A percentile compares a stretch with the other conserved stretches of the same genome.
Evolutionary conservation across 2,888 invertebrate genomes (phyloP).

Genomic region (Drosophila lutescens): DNA sequence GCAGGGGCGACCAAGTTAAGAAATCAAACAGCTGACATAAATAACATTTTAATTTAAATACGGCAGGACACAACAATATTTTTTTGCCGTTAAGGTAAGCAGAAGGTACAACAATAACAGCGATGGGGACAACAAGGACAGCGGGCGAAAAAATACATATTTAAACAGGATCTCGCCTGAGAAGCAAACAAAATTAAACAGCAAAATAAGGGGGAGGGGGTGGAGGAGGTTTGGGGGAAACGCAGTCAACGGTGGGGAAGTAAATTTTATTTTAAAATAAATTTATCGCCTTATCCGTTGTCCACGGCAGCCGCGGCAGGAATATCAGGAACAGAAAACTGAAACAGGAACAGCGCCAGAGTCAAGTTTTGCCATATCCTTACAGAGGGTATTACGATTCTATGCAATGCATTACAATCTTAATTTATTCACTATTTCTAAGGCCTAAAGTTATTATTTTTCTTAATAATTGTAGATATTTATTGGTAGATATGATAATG

Average conservation of each 20-base stretch:
- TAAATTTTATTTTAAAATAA: conserved; percentile 80
- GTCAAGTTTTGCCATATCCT: conserved; percentile 12
- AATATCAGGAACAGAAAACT: conserved; percentile 10
- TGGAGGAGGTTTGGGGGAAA: not conserved
- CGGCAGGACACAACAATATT: conserved; percentile 71
- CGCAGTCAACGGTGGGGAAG: conserved; percentile 64
- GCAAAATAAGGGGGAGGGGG: conserved; percentile 8
- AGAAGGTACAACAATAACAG: conserved; percentile 60
- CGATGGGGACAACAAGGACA: conserved; percentile 38
- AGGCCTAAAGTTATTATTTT: not conserved
- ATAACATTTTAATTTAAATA: conserved; percentile 79
- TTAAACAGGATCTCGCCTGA: conserved; percentile 66
- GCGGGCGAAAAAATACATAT: conserved; percentile 62
- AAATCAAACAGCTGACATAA: conserved; percentile 80
- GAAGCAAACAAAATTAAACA: conserved; percentile 73
- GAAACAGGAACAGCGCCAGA: conserved; percentile 7
- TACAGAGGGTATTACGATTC: not conserved
- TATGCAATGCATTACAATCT: not conserved
- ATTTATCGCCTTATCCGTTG: conserved; percentile 80
- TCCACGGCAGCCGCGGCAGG: conserved; percentile 68
- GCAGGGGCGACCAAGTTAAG: conserved; percentile 60
- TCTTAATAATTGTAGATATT: no score
- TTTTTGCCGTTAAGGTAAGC: conserved; percentile 75
- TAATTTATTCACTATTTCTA: not conserved
- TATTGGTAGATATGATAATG: no score